These are phyloP conservation scores for Ophion ventricosus DNA, from an alignment of 2,888 invertebrate genomes.

Conservation along the genomic window DNA sequence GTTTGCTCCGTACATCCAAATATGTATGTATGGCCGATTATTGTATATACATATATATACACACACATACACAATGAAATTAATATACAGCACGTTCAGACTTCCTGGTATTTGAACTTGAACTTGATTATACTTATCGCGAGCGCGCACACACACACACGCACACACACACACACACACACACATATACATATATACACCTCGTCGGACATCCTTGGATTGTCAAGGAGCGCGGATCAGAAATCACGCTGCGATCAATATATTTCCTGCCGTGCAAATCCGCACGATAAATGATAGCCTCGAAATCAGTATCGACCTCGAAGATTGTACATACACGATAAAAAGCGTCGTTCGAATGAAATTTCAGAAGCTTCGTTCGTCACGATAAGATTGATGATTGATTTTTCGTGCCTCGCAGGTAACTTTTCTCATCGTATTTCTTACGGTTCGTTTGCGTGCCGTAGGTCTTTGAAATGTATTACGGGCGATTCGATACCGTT, in stretches of 20 bases:
- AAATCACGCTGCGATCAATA: background rate
- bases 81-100: slow-evolving; percentile 18
- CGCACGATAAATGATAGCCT: background rate
- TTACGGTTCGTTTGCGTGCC: slow-evolving; percentile 2
- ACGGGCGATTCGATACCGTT: background rate
- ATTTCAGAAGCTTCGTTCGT: slow-evolving; percentile 26
- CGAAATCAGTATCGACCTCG: background rate
- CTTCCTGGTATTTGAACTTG: slow-evolving; percentile 60
- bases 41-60: background rate
- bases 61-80: background rate
- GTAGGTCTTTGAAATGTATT: background rate
- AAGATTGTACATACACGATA: background rate
- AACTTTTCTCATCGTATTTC: background rate
- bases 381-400: slow-evolving; percentile 37
- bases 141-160: background rate
- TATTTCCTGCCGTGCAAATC: background rate
- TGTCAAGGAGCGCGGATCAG: slow-evolving; percentile 4
- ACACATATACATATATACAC: background rate
- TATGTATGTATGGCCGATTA: background rate
- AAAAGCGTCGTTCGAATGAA: background rate
- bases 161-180: background rate
- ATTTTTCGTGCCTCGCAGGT: background rate
- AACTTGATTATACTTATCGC: slow-evolving; percentile 30
- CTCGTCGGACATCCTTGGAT: background rate
- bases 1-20: slow-evolving; percentile 2